Evolutionary conservation across 2,888 invertebrate genomes (phyloP), one percentile per base, ranked within the genome.

Genomic region (Xestia sexstrigata): DNA sequence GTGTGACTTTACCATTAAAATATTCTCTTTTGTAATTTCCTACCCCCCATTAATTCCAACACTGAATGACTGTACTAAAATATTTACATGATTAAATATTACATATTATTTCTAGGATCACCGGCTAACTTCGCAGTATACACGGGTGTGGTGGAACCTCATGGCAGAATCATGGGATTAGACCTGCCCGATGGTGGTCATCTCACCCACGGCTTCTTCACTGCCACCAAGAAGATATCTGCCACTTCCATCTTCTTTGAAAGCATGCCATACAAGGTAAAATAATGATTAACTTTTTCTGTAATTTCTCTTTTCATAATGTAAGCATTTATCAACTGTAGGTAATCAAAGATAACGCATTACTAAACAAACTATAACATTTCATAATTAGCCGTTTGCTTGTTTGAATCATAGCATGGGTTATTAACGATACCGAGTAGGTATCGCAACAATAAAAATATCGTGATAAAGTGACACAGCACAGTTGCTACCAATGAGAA

Each of bases 111-210:
- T 73, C n/a, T 87, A 97, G 98, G 98, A 0, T 99, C 99, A 15
- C 99, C 99, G 30, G 99, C 99, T 4, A 99, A 99, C 96, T 98
- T 99, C 94, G 99, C 99, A 6, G 99, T 99, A 13, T 99, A 99
- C 94, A 99, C 99, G 8, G 99, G 98, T 58, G 94, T 99, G 20
- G 97, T 98, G 74, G 98, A 98, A 87, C 99, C 99, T 4, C 99
- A 99, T 94, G 99, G 99, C 68, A 97, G 99, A 78, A 99, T 99
- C 89, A 99, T 99, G 99, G 98, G 99, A 0, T 95, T 99, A 73
- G 99, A 99, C 95, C 96, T 99, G 78, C 99, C 99, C 1, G 99
- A 99, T 93, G 99, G 99, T 87, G 99, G 99, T 0, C 99, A 99
- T 96, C 97, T 99, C 83, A 99, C 99, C 9, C 99, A 99, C 89